phyloP scores from a whole-genome alignment of 2,888 invertebrate genomes.

The Dryadula phaetusa region DNA sequence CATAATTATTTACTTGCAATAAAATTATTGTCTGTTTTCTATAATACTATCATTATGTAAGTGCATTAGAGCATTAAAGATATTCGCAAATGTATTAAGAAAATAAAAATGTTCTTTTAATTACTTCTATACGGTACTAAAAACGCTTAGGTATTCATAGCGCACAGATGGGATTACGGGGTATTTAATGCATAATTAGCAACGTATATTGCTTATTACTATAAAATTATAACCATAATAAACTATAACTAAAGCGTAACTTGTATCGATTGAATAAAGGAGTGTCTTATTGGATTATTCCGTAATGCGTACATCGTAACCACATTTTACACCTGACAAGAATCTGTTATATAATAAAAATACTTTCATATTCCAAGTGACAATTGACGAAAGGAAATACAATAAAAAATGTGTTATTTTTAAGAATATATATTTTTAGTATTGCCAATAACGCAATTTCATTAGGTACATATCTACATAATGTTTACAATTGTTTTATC shows the following conservation, averaged over 20 bases:
- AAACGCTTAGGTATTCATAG: neutral
- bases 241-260: neutral
- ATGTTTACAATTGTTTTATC: no score
- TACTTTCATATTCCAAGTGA: neutral
- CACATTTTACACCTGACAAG: neutral
- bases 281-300: conserved; percentile 16
- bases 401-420: no score
- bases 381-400: neutral
- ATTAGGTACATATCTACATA: no score
- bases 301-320: neutral
- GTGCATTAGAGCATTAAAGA: neutral
- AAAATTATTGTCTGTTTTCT: neutral
- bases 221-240: neutral
- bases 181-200: neutral
- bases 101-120: neutral
- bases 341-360: conserved; percentile 1
- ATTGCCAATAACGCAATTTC: no score
- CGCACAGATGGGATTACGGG: neutral
- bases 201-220: neutral
- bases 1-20: neutral
- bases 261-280: neutral
- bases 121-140: neutral
- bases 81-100: neutral
- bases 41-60: neutral
- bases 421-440: no score